phyloP scores from a whole-genome alignment of 2,797 vertebrate species.

The Hybognathus amarus region DNA sequence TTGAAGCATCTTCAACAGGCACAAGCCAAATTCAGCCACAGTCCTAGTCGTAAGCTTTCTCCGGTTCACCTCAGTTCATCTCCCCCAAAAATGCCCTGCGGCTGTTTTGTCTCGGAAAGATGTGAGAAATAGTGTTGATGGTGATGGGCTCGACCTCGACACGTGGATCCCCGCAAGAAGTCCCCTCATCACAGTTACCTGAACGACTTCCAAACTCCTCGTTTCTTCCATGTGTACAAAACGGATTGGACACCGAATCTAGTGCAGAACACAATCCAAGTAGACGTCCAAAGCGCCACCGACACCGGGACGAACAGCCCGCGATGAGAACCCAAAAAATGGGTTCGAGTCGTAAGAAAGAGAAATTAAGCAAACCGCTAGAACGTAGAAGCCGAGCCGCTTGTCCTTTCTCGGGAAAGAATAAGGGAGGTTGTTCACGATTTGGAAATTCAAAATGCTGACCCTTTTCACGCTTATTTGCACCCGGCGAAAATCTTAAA shows the following conservation, averaged over 20 bases:
- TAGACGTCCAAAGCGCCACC: conserved; percentile 75
- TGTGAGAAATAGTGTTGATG: conserved; percentile 58
- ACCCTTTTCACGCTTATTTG: conserved; percentile 85
- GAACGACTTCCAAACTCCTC: conserved; percentile 85
- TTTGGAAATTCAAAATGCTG: conserved; percentile 86
- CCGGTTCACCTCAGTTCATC: conserved; percentile 44
- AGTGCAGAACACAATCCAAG: conserved; percentile 84
- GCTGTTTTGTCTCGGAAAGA: conserved; percentile 64
- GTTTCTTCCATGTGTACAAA: conserved; percentile 88
- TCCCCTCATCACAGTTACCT: conserved; percentile 76
- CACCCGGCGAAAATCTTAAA: conserved; percentile 85
- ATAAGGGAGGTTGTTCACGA: conserved; percentile 84
- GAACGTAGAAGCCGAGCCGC: conserved; percentile 81
- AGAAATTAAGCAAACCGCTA: conserved; percentile 85
- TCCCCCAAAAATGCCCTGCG: conserved; percentile 59
- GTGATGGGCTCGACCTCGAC: conserved; percentile 62
- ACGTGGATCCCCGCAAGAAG: conserved; percentile 60
- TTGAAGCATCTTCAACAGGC: conserved; percentile 38
- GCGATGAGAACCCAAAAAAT: conserved; percentile 80
- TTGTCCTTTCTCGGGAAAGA: conserved; percentile 75
- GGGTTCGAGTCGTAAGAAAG: conserved; percentile 82
- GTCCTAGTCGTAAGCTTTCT: neutral
- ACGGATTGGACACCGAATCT: conserved; percentile 84
- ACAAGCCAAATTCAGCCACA: neutral
- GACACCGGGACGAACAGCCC: conserved; percentile 78